Evolutionary conservation across 2,113 vertebrate species (phyloP).

Genomic region (Sylvia atricapilla): DNA sequence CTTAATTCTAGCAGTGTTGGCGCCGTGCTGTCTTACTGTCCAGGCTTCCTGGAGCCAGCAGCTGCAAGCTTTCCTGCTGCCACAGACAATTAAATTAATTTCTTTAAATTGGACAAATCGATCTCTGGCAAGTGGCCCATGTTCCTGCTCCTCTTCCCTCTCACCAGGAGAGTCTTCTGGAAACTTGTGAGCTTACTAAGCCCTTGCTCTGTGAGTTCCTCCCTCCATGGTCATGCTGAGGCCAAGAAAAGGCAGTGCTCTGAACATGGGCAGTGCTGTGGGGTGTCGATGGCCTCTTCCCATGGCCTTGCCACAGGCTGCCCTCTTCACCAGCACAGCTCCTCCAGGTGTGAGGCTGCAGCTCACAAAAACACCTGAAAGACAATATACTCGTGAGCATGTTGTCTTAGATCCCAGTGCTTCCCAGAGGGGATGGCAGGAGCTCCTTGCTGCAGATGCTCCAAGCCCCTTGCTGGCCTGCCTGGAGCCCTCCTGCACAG

Average conservation of each 20-base stretch:
- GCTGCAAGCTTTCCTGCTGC: conserved; percentile 27
- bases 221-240: background rate
- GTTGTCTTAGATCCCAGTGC: rapidly evolving
- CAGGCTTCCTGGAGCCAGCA: conserved; percentile 24
- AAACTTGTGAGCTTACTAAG: background rate
- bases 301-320: background rate
- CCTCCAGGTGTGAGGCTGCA: background rate
- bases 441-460: background rate
- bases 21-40: background rate
- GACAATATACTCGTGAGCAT: background rate
- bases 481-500: background rate
- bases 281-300: background rate
- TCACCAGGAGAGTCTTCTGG: background rate
- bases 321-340: background rate
- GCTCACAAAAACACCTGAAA: background rate
- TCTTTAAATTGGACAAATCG: background rate
- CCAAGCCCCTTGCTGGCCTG: background rate
- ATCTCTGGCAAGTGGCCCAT: background rate
- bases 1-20: background rate
- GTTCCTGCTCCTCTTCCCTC: background rate
- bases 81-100: conserved; percentile 32
- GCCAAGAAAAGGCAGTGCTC: background rate
- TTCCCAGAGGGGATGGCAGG: background rate
- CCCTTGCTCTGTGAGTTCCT: background rate
- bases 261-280: background rate